phyloP scores from a whole-genome alignment of 2,888 invertebrate species.

The Arrhopalites spinosus region DNA sequence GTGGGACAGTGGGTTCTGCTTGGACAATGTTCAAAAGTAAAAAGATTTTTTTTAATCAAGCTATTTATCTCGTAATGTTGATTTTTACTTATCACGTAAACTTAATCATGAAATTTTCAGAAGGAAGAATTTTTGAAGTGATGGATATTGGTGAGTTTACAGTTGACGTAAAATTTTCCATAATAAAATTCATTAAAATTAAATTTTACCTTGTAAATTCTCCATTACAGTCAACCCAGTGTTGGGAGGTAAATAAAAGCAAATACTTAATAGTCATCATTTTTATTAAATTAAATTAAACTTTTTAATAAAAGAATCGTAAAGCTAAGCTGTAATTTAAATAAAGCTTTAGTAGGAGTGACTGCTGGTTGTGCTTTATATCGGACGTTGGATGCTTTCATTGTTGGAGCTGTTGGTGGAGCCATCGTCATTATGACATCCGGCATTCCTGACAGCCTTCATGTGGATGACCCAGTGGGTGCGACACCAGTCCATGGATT shows the following conservation, averaged over 20 bases:
- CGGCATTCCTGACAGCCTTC: constrained; percentile 58
- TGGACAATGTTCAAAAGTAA: constrained; percentile 55
- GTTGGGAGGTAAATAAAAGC: too few relatives aligned
- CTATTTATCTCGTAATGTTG: too few relatives aligned
- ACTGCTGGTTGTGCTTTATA: constrained; percentile 58
- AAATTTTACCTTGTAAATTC: too few relatives aligned
- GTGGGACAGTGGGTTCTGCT: constrained; percentile 58
- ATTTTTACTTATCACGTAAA: too few relatives aligned
- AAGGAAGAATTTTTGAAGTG: constrained; percentile 57
- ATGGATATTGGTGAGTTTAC: constrained; percentile 59
- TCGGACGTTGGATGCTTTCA: constrained; percentile 58
- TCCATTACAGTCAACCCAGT: too few relatives aligned
- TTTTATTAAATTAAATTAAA: too few relatives aligned
- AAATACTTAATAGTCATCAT: too few relatives aligned
- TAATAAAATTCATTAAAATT: too few relatives aligned
- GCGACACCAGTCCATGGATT: constrained; percentile 60
- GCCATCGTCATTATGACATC: constrained; percentile 57
- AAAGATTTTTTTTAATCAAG: too few relatives aligned
- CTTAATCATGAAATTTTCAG: not conserved
- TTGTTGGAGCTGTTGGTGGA: constrained; percentile 60
- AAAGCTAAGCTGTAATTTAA: too few relatives aligned
- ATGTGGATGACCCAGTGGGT: constrained; percentile 62
- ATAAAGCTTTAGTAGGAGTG: constrained; percentile 59
- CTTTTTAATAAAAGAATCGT: too few relatives aligned
- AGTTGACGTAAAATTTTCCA: too few relatives aligned